Base-by-base conservation (phyloP, 2,797 vertebrate genomes). In the Bradypodion pumilum region DNA sequence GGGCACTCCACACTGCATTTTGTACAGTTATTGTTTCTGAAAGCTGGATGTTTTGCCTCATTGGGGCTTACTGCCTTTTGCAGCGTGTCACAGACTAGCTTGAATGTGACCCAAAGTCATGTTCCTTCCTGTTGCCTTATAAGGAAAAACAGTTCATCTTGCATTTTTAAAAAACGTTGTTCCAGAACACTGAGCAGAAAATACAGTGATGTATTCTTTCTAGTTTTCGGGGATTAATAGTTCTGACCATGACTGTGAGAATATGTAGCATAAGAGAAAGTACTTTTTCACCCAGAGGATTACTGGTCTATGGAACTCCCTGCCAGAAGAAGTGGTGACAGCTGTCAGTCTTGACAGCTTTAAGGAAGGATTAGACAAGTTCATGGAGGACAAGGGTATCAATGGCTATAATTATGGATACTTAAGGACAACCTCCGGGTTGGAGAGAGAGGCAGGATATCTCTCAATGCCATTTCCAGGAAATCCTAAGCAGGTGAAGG, bases 171-270 rank as follows among this genome's bases (percentile, higher is more conserved):
- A 75, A 66, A 49, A 29, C 78, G 65, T n/a, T 25, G 44, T 35
- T 42, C 16, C 56, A 78, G 66, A 62, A 72, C n/a, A 59, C 16
- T 27, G 63, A 42, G 59, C 68, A 78, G 42, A 70, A 72, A 78
- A 72, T 40, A 23, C 74, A 63, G 15, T n/a, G 72, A 78, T 73
- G 42, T 59, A 52, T 78, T 73, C 56, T 78, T 62, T 56, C 23
- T 56, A 37, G 40, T 29, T 78, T 70, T 49, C 75, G 49, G 25
- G 72, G 75, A 73, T 49, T 29, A 56, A 84, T 84, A 42, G 56
- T 62, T 72, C 75, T 63, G 42, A 49, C 27, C 4, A 27, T 63
- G 66, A 37, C 40, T 84, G 25, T 70, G 80, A 73, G 80, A 72
- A 56, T 60, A 80, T 81, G 56, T 40, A 62, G 40, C 49, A 23